Percentiles rank a stretch among this genome's conserved stretches.
These are phyloP conservation scores for Ennomos quercinarius DNA, from an alignment of 2,888 invertebrate species.

Conservation along the genomic window DNA sequence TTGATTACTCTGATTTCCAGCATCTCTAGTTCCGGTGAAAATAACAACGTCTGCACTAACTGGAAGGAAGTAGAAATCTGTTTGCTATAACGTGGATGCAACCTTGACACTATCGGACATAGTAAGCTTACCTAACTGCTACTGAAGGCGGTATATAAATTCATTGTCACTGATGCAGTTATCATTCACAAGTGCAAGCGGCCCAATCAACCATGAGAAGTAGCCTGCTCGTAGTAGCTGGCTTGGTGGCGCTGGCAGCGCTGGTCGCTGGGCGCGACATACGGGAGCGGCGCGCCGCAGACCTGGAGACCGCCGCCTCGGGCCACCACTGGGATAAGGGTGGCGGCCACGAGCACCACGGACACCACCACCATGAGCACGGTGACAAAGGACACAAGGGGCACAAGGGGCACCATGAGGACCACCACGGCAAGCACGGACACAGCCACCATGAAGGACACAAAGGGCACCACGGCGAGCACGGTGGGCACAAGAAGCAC, in stretches of 20 bases:
- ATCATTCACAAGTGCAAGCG: constrained; percentile 71
- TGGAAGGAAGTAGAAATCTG: constrained; percentile 65
- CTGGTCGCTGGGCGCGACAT: constrained; percentile 78
- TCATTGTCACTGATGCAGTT: constrained; percentile 59
- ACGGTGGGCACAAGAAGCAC: constrained; percentile 87
- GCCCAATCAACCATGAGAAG: constrained; percentile 68
- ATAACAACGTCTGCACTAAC: constrained; percentile 31
- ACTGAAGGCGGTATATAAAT: constrained; percentile 72
- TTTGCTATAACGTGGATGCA: constrained; percentile 45
- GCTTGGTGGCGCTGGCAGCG: constrained; percentile 80
- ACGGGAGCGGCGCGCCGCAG: constrained; percentile 76
- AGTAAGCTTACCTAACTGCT: constrained; percentile 65
- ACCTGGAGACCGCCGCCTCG: constrained; percentile 83
- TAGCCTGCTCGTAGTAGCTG: constrained; percentile 64
- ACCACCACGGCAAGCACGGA: constrained; percentile 88
- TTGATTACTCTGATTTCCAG: no score
- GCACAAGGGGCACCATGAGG: constrained; percentile 88
- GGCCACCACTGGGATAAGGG: constrained; percentile 76
- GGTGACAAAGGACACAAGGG: constrained; percentile 89
- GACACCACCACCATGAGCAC: constrained; percentile 86
- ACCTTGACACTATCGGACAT: constrained; percentile 69
- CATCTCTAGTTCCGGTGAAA: constrained; percentile 1
- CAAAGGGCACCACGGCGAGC: constrained; percentile 85
- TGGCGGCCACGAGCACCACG: constrained; percentile 87
- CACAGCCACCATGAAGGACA: constrained; percentile 89